phyloP scores from a whole-genome alignment of 2,888 invertebrate genomes.

The Spisula solida region DNA sequence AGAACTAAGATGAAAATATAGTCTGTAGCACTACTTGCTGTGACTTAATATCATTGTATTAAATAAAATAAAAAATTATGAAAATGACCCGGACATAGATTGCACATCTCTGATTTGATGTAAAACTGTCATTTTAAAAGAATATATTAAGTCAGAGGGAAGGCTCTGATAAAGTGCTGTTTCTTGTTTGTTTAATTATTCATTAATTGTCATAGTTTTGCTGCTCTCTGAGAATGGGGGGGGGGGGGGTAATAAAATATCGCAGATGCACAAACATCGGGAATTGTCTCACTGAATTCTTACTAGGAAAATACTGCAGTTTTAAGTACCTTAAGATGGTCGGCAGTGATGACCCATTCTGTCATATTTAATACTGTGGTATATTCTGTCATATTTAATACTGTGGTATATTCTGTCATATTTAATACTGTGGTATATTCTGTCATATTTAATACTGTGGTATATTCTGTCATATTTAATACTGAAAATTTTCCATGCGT shows the following conservation, averaged over 20 bases:
- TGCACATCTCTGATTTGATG: not conserved
- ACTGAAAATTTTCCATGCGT: not conserved
- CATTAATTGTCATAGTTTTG: not conserved
- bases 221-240: not conserved
- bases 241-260: not conserved
- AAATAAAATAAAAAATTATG: not conserved
- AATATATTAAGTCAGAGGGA: no score
- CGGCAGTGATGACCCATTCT: no score
- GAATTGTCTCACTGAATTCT: not conserved
- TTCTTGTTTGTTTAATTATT: not conserved
- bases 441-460: not conserved
- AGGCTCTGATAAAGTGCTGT: not conserved
- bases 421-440: not conserved
- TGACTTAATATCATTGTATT: not conserved
- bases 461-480: not conserved
- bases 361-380: not conserved
- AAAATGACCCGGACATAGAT: not conserved
- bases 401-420: not conserved
- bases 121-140: no score
- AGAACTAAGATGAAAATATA: not conserved
- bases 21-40: not conserved
- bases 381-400: not conserved
- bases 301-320: not conserved
- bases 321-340: no score
- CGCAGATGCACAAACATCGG: not conserved